phyloP scores from a whole-genome alignment of 2,797 vertebrate species.

The Knipowitschia caucasica region DNA sequence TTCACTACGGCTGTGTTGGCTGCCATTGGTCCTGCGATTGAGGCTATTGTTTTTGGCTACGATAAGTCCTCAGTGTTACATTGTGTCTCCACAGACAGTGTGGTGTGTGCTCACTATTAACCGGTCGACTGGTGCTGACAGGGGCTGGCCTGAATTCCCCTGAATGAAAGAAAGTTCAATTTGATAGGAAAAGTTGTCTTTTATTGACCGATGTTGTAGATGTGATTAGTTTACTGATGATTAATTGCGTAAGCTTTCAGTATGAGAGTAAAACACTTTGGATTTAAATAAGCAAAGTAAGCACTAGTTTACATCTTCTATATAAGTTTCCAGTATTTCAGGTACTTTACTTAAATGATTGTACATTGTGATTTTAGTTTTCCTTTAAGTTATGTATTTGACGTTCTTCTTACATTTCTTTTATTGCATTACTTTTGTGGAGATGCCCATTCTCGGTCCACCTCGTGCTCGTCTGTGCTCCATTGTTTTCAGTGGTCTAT shows the following conservation, averaged over 20 bases:
- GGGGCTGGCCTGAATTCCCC: conserved; percentile 31
- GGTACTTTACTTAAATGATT: conserved; percentile 19
- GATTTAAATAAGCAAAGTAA: conserved; percentile 12
- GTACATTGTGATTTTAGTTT: conserved; percentile 19
- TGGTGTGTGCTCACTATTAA: conserved; percentile 15
- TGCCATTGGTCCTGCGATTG: conserved; percentile 32
- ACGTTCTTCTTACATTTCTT: conserved; percentile 28
- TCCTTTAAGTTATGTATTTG: conserved; percentile 3
- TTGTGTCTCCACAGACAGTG: conserved; percentile 18
- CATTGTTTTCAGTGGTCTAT: conserved; percentile 39
- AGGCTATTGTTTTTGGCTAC: conserved; percentile 25
- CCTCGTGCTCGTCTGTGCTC: conserved; percentile 26
- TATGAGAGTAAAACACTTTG: background rate
- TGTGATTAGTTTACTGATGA: conserved; percentile 17
- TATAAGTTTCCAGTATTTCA: conserved; percentile 21
- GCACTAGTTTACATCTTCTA: conserved; percentile 11
- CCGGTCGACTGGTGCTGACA: conserved; percentile 5
- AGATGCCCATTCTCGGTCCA: conserved; percentile 16
- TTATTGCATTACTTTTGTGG: conserved; percentile 7
- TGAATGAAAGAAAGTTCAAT: conserved; percentile 29
- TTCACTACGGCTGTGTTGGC: conserved; percentile 32
- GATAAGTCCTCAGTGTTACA: conserved; percentile 35
- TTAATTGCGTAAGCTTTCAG: conserved; percentile 12
- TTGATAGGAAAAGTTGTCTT: conserved; percentile 25
- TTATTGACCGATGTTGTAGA: conserved; percentile 34